phyloP scores from a whole-genome alignment of 2,888 invertebrate species.

The Blomia tropicalis region DNA sequence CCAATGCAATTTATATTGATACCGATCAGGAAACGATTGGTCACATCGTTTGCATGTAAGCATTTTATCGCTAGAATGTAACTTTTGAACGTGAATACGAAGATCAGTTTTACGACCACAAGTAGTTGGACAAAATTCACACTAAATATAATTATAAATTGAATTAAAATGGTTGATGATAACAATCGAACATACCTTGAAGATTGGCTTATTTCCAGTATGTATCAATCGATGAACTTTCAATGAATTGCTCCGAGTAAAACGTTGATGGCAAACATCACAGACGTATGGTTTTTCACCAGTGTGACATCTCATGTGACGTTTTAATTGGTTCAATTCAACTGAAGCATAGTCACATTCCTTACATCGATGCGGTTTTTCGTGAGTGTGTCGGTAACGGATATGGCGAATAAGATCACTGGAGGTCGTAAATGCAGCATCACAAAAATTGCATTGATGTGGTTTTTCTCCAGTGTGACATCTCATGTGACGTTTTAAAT shows the following conservation, averaged over 20 bases:
- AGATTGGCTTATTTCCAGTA: slow-evolving; percentile 73
- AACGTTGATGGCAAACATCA: slow-evolving; percentile 59
- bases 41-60: slow-evolving; percentile 81
- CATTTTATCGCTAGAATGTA: slow-evolving; percentile 81
- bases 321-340: slow-evolving; percentile 73
- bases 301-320: neutral
- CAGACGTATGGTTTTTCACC: slow-evolving; percentile 41
- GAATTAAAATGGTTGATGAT: no score
- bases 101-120: slow-evolving; percentile 92
- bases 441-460: no score
- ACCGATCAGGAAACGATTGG: slow-evolving; percentile 69
- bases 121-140: slow-evolving; percentile 84
- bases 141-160: slow-evolving; percentile 46
- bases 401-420: slow-evolving; percentile 82
- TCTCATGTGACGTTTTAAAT: no score
- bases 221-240: slow-evolving; percentile 81
- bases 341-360: slow-evolving; percentile 95
- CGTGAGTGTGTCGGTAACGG: slow-evolving; percentile 45
- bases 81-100: slow-evolving; percentile 82
- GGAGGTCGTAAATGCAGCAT: no score
- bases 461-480: no score
- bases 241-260: slow-evolving; percentile 88
- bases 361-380: slow-evolving; percentile 73
- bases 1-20: slow-evolving; percentile 46
- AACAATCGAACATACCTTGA: slow-evolving; percentile 16